These are phyloP conservation scores for Drosophila gaucha DNA, from an alignment of 2,888 invertebrate genomes.

Conservation along the genomic window DNA sequence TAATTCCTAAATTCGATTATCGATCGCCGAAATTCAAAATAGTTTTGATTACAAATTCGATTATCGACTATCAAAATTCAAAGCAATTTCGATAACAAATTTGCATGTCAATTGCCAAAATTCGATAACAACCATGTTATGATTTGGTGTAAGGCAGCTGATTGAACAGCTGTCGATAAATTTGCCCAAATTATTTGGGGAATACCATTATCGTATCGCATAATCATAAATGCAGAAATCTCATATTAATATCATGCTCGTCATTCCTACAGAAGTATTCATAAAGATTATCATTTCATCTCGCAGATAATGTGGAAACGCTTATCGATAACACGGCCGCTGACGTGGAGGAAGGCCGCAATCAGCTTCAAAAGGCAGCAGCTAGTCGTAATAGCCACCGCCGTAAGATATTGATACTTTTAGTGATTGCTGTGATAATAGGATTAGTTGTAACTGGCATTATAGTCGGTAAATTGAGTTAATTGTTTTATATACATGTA, in stretches of 20 bases:
- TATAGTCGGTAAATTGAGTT: slow-evolving; percentile 87
- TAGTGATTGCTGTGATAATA: slow-evolving; percentile 88
- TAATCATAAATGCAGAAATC: not conserved
- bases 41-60: not conserved
- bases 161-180: slow-evolving; percentile 2
- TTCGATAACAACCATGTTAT: too few species aligned
- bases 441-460: slow-evolving; percentile 89
- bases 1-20: not conserved
- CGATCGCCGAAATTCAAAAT: not conserved
- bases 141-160: too few species aligned
- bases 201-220: not conserved
- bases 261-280: not conserved
- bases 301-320: slow-evolving; percentile 92
- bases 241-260: not conserved
- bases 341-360: slow-evolving; percentile 91
- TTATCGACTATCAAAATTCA: not conserved
- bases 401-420: slow-evolving; percentile 90
- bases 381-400: slow-evolving; percentile 91
- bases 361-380: slow-evolving; percentile 92
- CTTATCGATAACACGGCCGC: slow-evolving; percentile 91
- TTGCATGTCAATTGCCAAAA: not conserved
- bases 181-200: too few species aligned
- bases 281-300: not conserved
- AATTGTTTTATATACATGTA: slow-evolving; percentile 75
- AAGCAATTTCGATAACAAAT: not conserved